Evolutionary conservation across 1,140 invertebrate genomes (phyloP).

Genomic region (Saccostrea echinata): DNA sequence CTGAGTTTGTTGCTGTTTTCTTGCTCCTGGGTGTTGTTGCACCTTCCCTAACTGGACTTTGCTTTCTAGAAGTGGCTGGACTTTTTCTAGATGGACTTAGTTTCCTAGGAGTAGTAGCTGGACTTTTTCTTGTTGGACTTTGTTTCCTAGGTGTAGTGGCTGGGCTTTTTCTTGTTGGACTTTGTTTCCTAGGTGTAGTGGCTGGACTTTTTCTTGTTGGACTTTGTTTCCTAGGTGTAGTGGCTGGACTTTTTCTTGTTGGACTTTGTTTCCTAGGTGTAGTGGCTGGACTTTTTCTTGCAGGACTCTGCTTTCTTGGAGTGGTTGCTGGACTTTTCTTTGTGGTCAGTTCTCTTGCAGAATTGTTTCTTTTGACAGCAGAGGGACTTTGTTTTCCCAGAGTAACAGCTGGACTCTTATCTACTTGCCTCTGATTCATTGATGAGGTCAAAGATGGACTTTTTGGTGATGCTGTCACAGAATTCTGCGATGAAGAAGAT

Average conservation of each 20-base stretch:
- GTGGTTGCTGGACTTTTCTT: conserved; percentile 8
- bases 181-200: not conserved
- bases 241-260: not conserved
- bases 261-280: not conserved
- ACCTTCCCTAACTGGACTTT: conserved; percentile 4
- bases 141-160: not conserved
- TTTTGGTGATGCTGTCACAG: not conserved
- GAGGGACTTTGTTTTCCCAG: not conserved
- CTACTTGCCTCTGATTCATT: not conserved
- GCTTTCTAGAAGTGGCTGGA: not conserved
- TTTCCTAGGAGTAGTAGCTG: conserved; percentile 1
- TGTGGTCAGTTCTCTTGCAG: not conserved
- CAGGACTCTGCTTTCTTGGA: not conserved
- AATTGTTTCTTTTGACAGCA: not conserved
- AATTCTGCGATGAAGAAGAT: conserved; percentile 15
- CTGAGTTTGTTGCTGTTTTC: not conserved
- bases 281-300: not conserved
- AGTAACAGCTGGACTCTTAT: not conserved
- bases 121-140: conserved; percentile 5
- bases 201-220: not conserved
- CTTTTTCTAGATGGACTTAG: conserved; percentile 20
- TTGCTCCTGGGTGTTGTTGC: not conserved
- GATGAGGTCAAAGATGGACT: not conserved
- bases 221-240: not conserved
- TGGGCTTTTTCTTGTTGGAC: not conserved